Conservation (phyloP, 2,888 invertebrate species). For the Linnaemya vulpina region DNA sequence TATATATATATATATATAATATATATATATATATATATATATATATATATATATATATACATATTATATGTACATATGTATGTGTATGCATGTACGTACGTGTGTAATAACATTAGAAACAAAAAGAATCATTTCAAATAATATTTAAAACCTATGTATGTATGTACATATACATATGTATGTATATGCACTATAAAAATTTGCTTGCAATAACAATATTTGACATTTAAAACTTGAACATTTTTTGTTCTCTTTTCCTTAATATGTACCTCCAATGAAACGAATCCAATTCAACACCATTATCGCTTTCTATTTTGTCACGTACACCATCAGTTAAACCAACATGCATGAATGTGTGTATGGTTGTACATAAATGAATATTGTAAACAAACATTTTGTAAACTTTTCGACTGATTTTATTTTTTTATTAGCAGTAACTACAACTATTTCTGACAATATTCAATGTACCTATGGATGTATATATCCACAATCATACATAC, state of each 20-base stretch:
- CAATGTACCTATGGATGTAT: background rate
- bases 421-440: background rate
- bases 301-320: conserved; percentile 63
- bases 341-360: background rate
- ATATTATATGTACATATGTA: background rate
- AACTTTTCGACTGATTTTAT: background rate
- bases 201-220: conserved; percentile 21
- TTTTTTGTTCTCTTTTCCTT: conserved; percentile 15
- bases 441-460: background rate
- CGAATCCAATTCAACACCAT: conserved; percentile 61
- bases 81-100: background rate
- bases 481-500: background rate
- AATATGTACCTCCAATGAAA: conserved; percentile 25
- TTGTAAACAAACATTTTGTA: background rate
- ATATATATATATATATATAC: background rate
- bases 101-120: background rate
- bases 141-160: background rate
- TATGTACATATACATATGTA: no score
- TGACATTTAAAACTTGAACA: conserved; percentile 52
- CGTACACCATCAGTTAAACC: conserved; percentile 56
- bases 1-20: background rate
- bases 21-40: background rate
- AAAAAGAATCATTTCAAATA: background rate
- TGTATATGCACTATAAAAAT: no score
- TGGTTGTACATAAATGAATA: background rate